Evolutionary conservation across 2,797 vertebrate genomes (phyloP).

Genomic region (Dendrocincla fuliginosa): DNA sequence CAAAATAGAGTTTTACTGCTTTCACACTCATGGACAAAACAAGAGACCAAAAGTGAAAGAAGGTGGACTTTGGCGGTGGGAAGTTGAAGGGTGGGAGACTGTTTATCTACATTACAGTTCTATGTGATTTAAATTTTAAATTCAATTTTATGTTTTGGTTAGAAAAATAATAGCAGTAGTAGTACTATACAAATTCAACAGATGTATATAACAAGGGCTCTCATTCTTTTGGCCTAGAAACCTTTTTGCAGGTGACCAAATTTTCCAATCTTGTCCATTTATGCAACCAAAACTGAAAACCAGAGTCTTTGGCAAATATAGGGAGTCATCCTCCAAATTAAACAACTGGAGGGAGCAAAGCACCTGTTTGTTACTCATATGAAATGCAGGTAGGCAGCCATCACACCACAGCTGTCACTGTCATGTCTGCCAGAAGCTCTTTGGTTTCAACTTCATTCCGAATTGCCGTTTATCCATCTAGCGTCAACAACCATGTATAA

Average conservation of each 20-base stretch:
- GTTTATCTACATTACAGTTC: not conserved
- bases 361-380: fast-evolving
- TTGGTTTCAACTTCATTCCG: fast-evolving
- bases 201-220: not conserved
- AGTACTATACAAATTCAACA: not conserved
- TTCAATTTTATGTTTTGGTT: not conserved
- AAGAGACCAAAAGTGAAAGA: not conserved
- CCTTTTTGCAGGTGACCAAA: not conserved
- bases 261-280: not conserved
- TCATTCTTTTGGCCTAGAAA: not conserved
- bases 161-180: not conserved
- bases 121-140: not conserved
- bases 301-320: not conserved
- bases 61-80: not conserved
- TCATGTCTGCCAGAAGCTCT: not conserved
- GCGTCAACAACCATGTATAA: not conserved
- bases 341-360: not conserved
- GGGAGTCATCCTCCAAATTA: not conserved
- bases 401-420: not conserved
- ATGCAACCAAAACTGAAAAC: not conserved
- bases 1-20: not conserved
- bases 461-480: not conserved
- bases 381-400: not conserved
- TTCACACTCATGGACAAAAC: not conserved
- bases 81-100: not conserved